Percentiles rank a stretch among this genome's conserved stretches.
Evolutionary conservation across 2,888 invertebrate genomes (phyloP).

Genomic region (Drosophila borealis): DNA sequence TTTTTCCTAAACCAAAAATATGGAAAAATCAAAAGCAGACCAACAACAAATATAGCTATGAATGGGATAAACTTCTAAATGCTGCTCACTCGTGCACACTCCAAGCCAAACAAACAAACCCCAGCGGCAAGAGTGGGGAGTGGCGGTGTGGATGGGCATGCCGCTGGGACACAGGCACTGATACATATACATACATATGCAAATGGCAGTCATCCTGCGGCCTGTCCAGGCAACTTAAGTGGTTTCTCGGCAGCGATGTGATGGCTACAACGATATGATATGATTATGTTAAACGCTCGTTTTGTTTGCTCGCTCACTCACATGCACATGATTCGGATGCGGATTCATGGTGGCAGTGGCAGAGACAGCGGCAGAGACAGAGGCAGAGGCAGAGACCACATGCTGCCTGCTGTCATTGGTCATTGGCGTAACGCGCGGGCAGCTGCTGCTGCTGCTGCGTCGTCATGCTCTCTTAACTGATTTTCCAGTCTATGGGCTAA

Average conservation of each 20-base stretch:
- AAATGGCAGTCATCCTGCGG: slow-evolving; percentile 77
- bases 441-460: slow-evolving; percentile 56
- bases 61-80: slow-evolving; percentile 74
- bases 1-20: slow-evolving; percentile 29
- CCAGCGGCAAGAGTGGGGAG: slow-evolving; percentile 34
- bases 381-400: slow-evolving; percentile 39
- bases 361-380: slow-evolving; percentile 39
- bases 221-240: slow-evolving; percentile 75
- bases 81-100: slow-evolving; percentile 69
- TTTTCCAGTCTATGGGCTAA: slow-evolving; percentile 74
- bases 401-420: slow-evolving; percentile 68
- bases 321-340: slow-evolving; percentile 33
- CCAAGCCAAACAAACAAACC: slow-evolving; percentile 42
- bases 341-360: slow-evolving; percentile 25
- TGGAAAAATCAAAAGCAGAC: slow-evolving; percentile 58
- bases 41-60: slow-evolving; percentile 77
- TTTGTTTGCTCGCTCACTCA: slow-evolving; percentile 69
- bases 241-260: slow-evolving; percentile 71
- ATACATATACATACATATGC: slow-evolving; percentile 61
- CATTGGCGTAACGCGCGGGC: slow-evolving; percentile 74
- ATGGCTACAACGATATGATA: slow-evolving; percentile 79
- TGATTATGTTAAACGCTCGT: slow-evolving; percentile 82
- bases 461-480: slow-evolving; percentile 80
- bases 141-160: slow-evolving; percentile 19
- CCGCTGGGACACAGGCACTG: slow-evolving; percentile 8